These are phyloP conservation scores for Protonemura montana DNA, from an alignment of 2,888 invertebrate genomes.

Conservation along the genomic window DNA sequence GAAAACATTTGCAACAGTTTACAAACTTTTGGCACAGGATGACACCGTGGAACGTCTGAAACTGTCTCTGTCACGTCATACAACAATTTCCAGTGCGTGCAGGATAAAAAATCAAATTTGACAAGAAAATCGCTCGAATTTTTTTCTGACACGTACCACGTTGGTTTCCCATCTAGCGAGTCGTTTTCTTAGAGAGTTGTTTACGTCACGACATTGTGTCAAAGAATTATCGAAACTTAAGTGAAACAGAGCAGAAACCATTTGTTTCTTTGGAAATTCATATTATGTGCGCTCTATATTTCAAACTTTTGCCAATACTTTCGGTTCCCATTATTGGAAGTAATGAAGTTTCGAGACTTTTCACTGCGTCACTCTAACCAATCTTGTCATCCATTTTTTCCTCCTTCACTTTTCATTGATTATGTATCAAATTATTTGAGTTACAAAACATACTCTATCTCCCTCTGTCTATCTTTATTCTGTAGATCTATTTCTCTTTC, in stretches of 20 bases:
- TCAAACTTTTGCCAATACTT: neutral
- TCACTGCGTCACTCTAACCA: neutral
- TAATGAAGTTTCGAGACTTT: neutral
- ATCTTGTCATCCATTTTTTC: neutral
- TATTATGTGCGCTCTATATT: neutral
- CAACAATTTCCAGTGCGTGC: neutral
- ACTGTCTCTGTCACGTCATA: neutral
- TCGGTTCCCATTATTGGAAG: neutral
- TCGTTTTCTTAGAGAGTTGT: neutral
- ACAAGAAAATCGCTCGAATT: neutral
- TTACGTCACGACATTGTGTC: constrained; percentile 7
- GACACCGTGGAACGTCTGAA: neutral
- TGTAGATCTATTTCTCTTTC: too few relatives aligned
- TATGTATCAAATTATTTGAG: neutral
- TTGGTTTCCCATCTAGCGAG: neutral
- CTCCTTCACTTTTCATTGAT: neutral
- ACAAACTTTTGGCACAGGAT: neutral
- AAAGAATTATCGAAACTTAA: neutral
- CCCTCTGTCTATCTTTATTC: neutral
- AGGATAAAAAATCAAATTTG: neutral
- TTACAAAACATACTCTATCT: neutral
- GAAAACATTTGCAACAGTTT: neutral
- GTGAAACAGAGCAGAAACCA: neutral
- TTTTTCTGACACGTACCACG: neutral
- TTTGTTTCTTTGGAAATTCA: neutral